Base-by-base conservation (phyloP, 53 echinoderm and acorn worm species). In the Temnopleurus reevesii region DNA sequence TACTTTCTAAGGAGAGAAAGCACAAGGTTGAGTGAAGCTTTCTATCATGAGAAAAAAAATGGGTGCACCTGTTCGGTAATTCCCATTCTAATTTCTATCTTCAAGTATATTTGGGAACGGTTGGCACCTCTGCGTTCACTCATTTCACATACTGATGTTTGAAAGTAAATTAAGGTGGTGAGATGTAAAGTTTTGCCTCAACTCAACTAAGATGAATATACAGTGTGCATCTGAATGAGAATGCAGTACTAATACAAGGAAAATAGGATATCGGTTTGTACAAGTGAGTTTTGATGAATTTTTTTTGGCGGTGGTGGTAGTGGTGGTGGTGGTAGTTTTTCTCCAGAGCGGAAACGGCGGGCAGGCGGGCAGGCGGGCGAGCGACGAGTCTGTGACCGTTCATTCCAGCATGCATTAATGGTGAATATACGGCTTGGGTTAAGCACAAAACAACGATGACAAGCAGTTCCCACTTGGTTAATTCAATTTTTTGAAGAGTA, bases 321-420 rank as follows among this genome's bases (percentile, higher is more conserved):
- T 49, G 65, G 30, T 27, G 51, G 46, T 80, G 80, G 46, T 47
- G 47, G 47, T 49, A 29, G 80, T 38, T 36, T 55, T 81, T 85
- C 60, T 60, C 61, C 59, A 45, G 85, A 85, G 85, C 41, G 59
- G 85, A 85, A 25, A 85, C 28, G 44, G 61, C 60, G 83, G 38
- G 61, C n/a, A n/a, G n/a, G n/a, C n/a, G n/a, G n/a, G n/a, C n/a
- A n/a, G n/a, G n/a, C n/a, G 35, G 26, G 81, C 53, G 81, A 85
- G 60, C 46, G 85, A 85, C 45, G 85, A 85, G 60, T 45, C 23
- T 85, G 88, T 86, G 65, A 66, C 51, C 88, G 53, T 46, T 87
- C 88, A 87, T 87, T 66, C 88, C 71, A 53, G 65, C 88, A 87
- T 87, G 88, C 88, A 87, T 36, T 85, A 57, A 85, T 85, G 86